Evolutionary conservation across 92 coral and sea anemone genomes (phyloP).

Genomic region (Ricordea florida): DNA sequence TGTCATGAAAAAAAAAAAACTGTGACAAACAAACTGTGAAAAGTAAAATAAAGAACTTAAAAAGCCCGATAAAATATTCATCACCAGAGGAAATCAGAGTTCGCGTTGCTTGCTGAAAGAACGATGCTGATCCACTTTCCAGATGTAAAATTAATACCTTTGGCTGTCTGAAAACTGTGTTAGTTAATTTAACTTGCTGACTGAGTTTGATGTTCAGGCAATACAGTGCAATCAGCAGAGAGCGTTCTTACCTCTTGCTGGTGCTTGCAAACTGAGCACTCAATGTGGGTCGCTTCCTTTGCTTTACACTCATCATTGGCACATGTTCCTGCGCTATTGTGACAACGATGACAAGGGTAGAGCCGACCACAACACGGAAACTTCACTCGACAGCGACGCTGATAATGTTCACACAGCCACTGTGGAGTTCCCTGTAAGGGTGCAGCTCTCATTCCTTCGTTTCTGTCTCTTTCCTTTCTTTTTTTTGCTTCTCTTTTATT

Average conservation of each 20-base stretch:
- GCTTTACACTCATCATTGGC: constrained; percentile 49
- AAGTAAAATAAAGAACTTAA: too few relatives aligned
- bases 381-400: constrained; percentile 62
- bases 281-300: constrained; percentile 37
- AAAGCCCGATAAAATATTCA: too few relatives aligned
- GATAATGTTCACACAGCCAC: constrained; percentile 74
- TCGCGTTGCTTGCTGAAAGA: too few relatives aligned
- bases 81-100: too few relatives aligned
- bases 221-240: too few relatives aligned
- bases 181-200: too few relatives aligned
- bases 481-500: neutral
- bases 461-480: constrained; percentile 8
- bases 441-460: neutral
- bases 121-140: too few relatives aligned
- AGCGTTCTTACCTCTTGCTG: constrained; percentile 66
- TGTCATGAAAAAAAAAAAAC: neutral
- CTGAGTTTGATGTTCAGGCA: too few relatives aligned
- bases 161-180: too few relatives aligned
- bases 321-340: constrained; percentile 69
- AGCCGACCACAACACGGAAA: constrained; percentile 71
- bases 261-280: constrained; percentile 49
- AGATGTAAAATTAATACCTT: too few relatives aligned
- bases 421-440: neutral
- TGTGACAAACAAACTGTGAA: neutral
- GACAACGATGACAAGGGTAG: constrained; percentile 84